phyloP scores from a whole-genome alignment of 1,140 invertebrate genomes.

The Pogonomyrmex barbatus region DNA sequence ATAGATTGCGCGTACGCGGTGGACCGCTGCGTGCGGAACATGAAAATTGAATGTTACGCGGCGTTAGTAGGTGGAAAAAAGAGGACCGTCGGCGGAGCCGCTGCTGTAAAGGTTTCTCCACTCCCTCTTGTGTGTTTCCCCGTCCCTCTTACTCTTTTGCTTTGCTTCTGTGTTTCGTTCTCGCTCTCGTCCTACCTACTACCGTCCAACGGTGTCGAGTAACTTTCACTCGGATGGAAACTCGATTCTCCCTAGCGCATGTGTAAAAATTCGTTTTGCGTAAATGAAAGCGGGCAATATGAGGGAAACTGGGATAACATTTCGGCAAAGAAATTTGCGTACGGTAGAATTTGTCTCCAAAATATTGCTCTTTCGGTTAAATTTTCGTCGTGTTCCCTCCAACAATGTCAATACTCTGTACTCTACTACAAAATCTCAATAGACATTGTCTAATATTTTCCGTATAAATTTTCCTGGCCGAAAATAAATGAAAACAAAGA shows the following conservation, averaged over 20 bases:
- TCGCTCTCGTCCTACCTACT: slow-evolving; percentile 31
- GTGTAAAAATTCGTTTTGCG: slow-evolving; percentile 58
- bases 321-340: slow-evolving; percentile 40
- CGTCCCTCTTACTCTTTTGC: slow-evolving; percentile 13
- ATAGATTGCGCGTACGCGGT: slow-evolving; percentile 18
- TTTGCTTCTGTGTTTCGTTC: slow-evolving; percentile 20
- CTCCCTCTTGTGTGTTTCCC: slow-evolving; percentile 37
- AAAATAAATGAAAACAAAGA: not conserved
- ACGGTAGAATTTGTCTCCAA: not conserved
- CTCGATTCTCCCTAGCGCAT: slow-evolving; percentile 59
- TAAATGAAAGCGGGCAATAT: slow-evolving; percentile 20
- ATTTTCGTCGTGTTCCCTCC: not conserved
- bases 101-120: slow-evolving; percentile 49
- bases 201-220: slow-evolving; percentile 56
- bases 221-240: slow-evolving; percentile 68
- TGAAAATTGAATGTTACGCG: slow-evolving; percentile 71
- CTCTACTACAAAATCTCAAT: not conserved
- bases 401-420: not conserved
- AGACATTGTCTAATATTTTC: not conserved
- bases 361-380: not conserved
- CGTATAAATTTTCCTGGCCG: not conserved
- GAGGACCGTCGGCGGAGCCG: slow-evolving; percentile 4
- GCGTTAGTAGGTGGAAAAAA: slow-evolving; percentile 58
- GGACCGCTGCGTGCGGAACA: slow-evolving; percentile 43
- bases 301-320: slow-evolving; percentile 23